Percentiles rank a stretch among this genome's conserved stretches.
These are phyloP conservation scores for Achatina immaculata DNA, from an alignment of 1,140 invertebrate genomes.

Conservation along the genomic window DNA sequence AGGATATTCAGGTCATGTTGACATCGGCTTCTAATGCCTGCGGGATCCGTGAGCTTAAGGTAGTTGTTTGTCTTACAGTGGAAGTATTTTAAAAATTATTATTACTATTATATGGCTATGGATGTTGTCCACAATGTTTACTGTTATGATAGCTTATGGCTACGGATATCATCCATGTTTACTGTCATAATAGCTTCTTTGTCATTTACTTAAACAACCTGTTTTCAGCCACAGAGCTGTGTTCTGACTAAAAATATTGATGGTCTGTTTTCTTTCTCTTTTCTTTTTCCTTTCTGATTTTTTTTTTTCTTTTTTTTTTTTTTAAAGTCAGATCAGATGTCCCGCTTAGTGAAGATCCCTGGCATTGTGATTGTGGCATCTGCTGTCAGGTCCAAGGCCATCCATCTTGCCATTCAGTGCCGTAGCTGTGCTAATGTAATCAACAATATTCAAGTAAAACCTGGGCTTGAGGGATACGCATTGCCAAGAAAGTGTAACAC, in stretches of 20 bases:
- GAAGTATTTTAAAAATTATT: not conserved
- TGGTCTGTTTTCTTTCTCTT: too few species aligned
- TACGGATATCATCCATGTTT: too few species aligned
- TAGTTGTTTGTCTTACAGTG: constrained; percentile 71
- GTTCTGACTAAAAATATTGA: too few species aligned
- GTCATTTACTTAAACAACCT: too few species aligned
- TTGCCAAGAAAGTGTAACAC: constrained; percentile 94
- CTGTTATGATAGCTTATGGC: too few species aligned
- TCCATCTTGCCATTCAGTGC: constrained; percentile 95
- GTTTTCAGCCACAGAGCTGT: too few species aligned
- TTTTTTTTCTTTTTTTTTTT: too few species aligned
- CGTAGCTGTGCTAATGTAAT: constrained; percentile 91
- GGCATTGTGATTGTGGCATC: constrained; percentile 96
- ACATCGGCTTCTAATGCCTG: constrained; percentile 87
- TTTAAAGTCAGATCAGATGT: constrained; percentile 91
- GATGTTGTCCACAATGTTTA: too few species aligned
- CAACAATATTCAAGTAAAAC: constrained; percentile 90
- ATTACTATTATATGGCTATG: too few species aligned
- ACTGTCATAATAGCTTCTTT: too few species aligned
- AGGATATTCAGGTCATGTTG: constrained; percentile 95
- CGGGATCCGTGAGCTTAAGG: constrained; percentile 88
- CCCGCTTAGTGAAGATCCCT: constrained; percentile 92
- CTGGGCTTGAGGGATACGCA: constrained; percentile 96
- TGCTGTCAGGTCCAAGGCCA: constrained; percentile 94
- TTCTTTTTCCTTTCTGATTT: too few species aligned